Conservation (phyloP, 2,113 vertebrate species). For the Physeter macrocephalus region DNA sequence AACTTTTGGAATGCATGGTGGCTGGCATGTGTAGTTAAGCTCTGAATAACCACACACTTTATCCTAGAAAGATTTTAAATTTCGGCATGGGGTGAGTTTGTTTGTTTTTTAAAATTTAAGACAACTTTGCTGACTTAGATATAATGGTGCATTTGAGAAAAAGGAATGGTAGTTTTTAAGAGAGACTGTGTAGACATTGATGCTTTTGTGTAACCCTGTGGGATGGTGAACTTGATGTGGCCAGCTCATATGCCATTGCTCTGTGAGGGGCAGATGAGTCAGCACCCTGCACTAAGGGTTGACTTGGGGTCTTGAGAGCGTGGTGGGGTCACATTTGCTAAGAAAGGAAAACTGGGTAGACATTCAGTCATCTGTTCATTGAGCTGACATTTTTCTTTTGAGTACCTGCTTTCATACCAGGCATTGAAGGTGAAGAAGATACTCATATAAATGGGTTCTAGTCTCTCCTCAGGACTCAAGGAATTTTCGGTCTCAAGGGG, state of each 20-base stretch:
- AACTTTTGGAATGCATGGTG: neutral
- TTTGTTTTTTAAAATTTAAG: neutral
- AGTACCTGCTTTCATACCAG: neutral
- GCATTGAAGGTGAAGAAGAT: neutral
- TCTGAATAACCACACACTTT: neutral
- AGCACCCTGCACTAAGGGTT: neutral
- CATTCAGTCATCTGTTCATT: neutral
- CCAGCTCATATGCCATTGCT: neutral
- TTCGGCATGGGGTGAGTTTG: neutral
- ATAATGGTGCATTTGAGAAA: neutral
- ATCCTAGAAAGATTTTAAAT: conserved; percentile 29
- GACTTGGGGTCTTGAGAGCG: neutral
- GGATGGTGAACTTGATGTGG: neutral
- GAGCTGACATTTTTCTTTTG: neutral
- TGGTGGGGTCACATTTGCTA: neutral
- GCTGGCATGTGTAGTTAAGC: neutral
- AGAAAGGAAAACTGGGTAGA: neutral
- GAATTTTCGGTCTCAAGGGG: neutral
- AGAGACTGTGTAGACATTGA: neutral
- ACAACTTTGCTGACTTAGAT: neutral
- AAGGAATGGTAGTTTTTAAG: neutral
- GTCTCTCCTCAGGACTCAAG: neutral
- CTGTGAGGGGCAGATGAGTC: neutral
- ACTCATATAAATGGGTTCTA: neutral
- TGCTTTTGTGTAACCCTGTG: neutral